Conservation (phyloP, 2,888 invertebrate genomes). For the Sclerodermus sp. region DNA sequence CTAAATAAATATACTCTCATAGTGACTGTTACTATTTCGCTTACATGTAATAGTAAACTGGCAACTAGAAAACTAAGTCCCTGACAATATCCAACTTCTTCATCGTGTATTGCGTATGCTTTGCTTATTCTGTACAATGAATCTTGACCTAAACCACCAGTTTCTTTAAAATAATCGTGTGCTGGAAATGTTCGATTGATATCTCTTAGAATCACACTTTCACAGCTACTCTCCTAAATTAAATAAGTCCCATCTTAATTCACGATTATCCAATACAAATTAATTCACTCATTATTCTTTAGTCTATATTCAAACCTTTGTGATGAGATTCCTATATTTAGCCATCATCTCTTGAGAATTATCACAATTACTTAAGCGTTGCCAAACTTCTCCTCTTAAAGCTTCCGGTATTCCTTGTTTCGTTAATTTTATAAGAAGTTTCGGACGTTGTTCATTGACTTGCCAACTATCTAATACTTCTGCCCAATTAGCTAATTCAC, state of each 20-base stretch:
- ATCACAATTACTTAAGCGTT: conserved; percentile 86
- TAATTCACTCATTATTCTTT: conserved; percentile 3
- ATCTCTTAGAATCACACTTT: conserved; percentile 93
- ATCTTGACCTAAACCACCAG: conserved; percentile 94
- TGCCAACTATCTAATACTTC: conserved; percentile 79
- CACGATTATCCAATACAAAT: not conserved
- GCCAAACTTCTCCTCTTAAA: conserved; percentile 96
- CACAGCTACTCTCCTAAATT: conserved; percentile 86
- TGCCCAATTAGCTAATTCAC: conserved; percentile 90
- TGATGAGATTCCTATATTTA: conserved; percentile 87
- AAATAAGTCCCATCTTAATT: conserved; percentile 3
- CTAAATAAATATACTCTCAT: not conserved
- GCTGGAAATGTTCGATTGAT: conserved; percentile 98
- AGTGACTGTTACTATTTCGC: conserved; percentile 38
- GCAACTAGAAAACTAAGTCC: conserved; percentile 98
- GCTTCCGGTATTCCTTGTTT: conserved; percentile 93
- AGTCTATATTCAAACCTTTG: conserved; percentile 70
- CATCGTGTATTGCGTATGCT: conserved; percentile 96
- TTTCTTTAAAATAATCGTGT: conserved; percentile 96
- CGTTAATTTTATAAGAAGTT: conserved; percentile 78
- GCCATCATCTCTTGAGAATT: conserved; percentile 86
- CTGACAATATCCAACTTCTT: conserved; percentile 98
- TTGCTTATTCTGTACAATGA: conserved; percentile 93
- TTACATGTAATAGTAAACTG: conserved; percentile 90
- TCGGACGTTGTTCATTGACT: conserved; percentile 73